A percentile compares a stretch with the other conserved stretches of the same genome.
Conservation (phyloP, 1,140 invertebrate genomes). For the Araneus ventricosus region DNA sequence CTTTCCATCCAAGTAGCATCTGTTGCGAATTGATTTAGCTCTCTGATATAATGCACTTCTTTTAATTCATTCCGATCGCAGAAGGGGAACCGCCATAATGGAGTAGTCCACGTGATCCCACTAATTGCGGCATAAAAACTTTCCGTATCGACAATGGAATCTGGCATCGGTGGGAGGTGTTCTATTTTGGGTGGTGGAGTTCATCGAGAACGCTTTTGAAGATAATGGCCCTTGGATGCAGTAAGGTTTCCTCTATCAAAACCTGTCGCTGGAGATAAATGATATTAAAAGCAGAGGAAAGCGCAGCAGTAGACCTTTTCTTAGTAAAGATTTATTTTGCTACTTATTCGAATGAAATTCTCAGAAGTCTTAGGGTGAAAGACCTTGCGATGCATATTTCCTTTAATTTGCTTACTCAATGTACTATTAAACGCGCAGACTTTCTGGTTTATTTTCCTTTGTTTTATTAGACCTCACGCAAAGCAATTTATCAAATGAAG, state of each 20-base stretch:
- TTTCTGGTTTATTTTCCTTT: too few species aligned
- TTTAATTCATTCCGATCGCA: neutral
- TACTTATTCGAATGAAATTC: neutral
- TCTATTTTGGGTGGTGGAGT: neutral
- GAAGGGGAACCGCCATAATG: neutral
- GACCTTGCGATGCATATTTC: neutral
- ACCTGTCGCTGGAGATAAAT: neutral
- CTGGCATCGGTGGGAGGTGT: neutral
- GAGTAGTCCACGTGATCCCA: constrained; percentile 12
- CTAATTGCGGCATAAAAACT: constrained; percentile 26
- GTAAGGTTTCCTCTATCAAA: neutral
- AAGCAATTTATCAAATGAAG: too few species aligned
- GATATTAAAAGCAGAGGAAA: neutral
- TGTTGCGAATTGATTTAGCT: constrained; percentile 37
- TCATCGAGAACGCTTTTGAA: neutral
- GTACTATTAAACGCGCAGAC: too few species aligned
- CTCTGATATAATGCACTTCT: neutral
- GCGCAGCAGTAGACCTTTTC: neutral
- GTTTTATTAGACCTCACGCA: too few species aligned
- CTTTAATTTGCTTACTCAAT: neutral
- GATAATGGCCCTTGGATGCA: neutral
- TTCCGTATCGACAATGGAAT: neutral
- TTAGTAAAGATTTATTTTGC: neutral
- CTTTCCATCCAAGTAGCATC: neutral
- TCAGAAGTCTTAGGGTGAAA: neutral